These are phyloP conservation scores for Prosapia bicincta DNA, from an alignment of 2,888 invertebrate species.

Conservation along the genomic window DNA sequence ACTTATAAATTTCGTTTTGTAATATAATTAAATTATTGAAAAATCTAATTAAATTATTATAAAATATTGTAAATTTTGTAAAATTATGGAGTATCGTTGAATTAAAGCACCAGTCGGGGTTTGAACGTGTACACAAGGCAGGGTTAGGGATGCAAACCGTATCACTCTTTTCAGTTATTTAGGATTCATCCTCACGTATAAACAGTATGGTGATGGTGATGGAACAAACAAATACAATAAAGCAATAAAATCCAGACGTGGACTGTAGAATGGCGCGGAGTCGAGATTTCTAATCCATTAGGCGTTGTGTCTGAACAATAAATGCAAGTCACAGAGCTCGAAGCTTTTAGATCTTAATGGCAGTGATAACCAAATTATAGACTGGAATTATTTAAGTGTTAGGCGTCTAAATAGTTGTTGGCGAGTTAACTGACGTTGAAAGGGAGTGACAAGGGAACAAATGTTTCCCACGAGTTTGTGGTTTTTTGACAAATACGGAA, in stretches of 20 bases:
- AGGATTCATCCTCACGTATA: not conserved
- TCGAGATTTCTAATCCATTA: not conserved
- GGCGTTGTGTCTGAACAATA: not conserved
- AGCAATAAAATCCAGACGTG: too few species aligned
- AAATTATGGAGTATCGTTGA: too few species aligned
- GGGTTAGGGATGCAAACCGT: too few species aligned
- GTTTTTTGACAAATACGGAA: too few species aligned
- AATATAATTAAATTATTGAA: too few species aligned
- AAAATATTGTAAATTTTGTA: too few species aligned
- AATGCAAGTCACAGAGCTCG: not conserved
- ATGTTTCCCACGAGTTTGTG: not conserved
- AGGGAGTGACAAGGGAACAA: not conserved
- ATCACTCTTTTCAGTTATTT: too few species aligned
- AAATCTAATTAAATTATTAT: too few species aligned
- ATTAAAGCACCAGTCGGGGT: too few species aligned
- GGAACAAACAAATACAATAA: not conserved
- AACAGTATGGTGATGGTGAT: not conserved
- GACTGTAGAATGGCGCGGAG: not conserved
- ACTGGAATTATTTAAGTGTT: not conserved
- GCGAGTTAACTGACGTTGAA: not conserved
- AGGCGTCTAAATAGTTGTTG: not conserved
- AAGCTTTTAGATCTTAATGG: not conserved
- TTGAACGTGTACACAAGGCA: too few species aligned
- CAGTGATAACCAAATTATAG: not conserved
- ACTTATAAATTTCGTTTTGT: too few species aligned